Evolutionary conservation across 2,888 invertebrate genomes (phyloP), one percentile per base, ranked within the genome.

Genomic region (Selenia dentaria): DNA sequence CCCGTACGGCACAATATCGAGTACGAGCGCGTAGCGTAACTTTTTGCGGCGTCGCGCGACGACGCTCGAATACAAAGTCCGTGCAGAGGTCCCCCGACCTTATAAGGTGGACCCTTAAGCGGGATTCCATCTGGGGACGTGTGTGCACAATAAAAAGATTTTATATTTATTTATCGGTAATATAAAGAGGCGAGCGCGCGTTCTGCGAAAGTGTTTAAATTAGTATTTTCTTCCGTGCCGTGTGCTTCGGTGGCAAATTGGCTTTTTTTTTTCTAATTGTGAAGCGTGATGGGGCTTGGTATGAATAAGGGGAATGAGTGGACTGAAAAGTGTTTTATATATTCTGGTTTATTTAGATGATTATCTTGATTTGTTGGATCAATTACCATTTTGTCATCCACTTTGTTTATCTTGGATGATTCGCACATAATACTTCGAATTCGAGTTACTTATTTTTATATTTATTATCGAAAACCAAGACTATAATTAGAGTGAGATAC

Each of bases 151-250:
- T 79, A 86, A 84, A 79, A 79, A 69, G 44, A 67, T 70, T 66
- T 82, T 83, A 80, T 87, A 87, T 86, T 86, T 86, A 88, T 88
- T 78, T 77, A 74, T 79, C 72, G 66, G 72, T 72, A 71, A 70
- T 71, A 74, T 68, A 71, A 69, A 53, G 53, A 69, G 63, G 66
- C 24, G 70, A 64, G 62, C 65, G 62, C 53, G 60, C 67, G 69
- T 74, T 75, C 74, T 61, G 65, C 62, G 79, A 70, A 77, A 77
- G 74, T 75, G 79, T 73, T 75, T 74, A 74, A 78, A 74, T 79
- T 77, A 77, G 70, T 74, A 69, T 68, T 54, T 72, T 74, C 70
- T 72, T 69, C 69, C 67, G 68, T 62, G 65, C 63, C 64, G 68
- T 70, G 72, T 70, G 71, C 66, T 57, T 53, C 54, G 33, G 36